phyloP scores from a whole-genome alignment of 2,797 vertebrate genomes.

The Chelmon rostratus region DNA sequence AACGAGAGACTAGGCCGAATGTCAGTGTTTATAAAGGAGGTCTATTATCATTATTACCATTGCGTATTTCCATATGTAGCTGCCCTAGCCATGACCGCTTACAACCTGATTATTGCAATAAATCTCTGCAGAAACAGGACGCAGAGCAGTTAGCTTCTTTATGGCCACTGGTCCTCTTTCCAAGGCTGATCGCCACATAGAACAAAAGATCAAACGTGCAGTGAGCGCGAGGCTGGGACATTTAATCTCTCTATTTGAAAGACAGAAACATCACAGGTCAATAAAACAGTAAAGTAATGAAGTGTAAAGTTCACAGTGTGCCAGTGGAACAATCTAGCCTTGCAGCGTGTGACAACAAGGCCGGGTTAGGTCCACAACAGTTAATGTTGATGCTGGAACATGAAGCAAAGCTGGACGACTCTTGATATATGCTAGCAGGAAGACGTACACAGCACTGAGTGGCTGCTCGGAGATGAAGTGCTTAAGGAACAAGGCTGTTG shows the following conservation, averaged over 20 bases:
- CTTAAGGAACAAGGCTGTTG: constrained; percentile 69
- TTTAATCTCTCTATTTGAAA: constrained; percentile 73
- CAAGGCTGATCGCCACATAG: constrained; percentile 64
- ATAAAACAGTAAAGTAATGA: constrained; percentile 73
- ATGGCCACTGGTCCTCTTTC: constrained; percentile 61
- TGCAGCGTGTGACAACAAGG: constrained; percentile 55
- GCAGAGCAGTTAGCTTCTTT: constrained; percentile 68
- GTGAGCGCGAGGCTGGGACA: constrained; percentile 48
- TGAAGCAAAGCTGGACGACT: constrained; percentile 41
- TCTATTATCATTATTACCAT: constrained; percentile 69
- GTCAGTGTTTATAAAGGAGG: constrained; percentile 65
- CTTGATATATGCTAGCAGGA: constrained; percentile 52
- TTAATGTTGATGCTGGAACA: constrained; percentile 62
- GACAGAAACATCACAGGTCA: constrained; percentile 63
- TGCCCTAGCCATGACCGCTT: constrained; percentile 67
- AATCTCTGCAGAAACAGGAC: constrained; percentile 68
- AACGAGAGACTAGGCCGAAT: constrained; percentile 51
- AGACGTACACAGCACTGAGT: constrained; percentile 60
- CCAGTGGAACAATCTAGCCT: constrained; percentile 60
- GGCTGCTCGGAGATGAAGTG: constrained; percentile 65
- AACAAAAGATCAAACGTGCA: constrained; percentile 74
- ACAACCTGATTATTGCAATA: constrained; percentile 71
- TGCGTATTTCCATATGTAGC: constrained; percentile 64
- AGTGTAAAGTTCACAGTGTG: constrained; percentile 53
- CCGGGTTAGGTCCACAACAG: constrained; percentile 50